These are phyloP conservation scores for Ptycholaimellus sp. DNA, from an alignment of 2,888 invertebrate species.

Conservation along the genomic window DNA sequence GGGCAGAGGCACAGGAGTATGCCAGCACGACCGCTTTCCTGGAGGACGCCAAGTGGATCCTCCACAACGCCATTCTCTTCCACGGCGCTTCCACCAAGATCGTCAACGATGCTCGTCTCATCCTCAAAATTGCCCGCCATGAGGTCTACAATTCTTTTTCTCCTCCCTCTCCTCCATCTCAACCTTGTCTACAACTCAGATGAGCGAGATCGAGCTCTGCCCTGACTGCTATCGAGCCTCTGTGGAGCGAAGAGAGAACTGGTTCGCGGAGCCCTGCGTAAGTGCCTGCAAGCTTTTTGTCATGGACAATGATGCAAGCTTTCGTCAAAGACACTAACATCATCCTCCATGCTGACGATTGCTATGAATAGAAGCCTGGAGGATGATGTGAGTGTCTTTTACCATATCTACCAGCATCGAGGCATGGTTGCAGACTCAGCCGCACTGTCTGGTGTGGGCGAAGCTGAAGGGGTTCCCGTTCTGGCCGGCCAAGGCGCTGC, in stretches of 20 bases:
- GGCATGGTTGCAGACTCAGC: conserved; percentile 42
- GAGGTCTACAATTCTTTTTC: conserved; percentile 34
- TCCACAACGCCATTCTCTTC: conserved; percentile 70
- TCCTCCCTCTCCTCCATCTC: too few relatives aligned
- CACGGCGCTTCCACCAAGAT: conserved; percentile 36
- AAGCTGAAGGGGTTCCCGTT: conserved; percentile 85
- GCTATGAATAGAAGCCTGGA: too few relatives aligned
- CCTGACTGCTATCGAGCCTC: conserved; percentile 70
- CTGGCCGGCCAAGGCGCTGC: conserved; percentile 64
- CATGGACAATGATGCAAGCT: too few relatives aligned
- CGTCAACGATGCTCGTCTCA: conserved; percentile 39
- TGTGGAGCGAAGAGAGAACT: conserved; percentile 49
- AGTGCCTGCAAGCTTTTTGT: too few relatives aligned
- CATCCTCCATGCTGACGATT: too few relatives aligned
- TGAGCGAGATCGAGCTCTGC: conserved; percentile 72
- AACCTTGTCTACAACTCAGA: conserved; percentile 22
- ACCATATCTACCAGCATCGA: too few relatives aligned
- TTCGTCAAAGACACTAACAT: too few relatives aligned
- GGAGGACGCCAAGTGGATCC: conserved; percentile 71
- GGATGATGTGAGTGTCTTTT: too few relatives aligned
- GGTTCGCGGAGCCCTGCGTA: conserved; percentile 74
- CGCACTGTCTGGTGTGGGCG: conserved; percentile 79
- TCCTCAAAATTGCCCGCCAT: conserved; percentile 58
- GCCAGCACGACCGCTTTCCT: conserved; percentile 66
- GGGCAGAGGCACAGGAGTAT: conserved; percentile 39